Base-by-base conservation (phyloP, 2,113 vertebrate species). In the Mustela lutreola region DNA sequence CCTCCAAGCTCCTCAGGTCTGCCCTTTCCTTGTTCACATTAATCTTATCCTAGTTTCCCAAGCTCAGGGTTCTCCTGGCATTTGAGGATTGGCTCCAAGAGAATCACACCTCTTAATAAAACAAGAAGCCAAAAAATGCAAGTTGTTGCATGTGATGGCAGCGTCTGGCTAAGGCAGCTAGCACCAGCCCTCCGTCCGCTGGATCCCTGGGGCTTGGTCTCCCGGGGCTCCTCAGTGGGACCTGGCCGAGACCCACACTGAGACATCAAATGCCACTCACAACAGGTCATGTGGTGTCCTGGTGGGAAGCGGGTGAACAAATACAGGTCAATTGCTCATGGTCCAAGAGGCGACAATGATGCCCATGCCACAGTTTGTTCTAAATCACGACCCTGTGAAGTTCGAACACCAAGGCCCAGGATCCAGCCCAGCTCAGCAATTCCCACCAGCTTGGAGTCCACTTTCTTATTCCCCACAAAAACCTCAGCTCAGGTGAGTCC, bases 61-160 rank as follows among this genome's bases (percentile, higher is more conserved):
- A 97, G 82, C 86, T 42, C 76, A 71, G 58, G 75, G 71, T 80
- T 79, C 95, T 82, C 50, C 86, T 96, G 96, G 95, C 83, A 94
- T 87, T 90, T 90, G 92, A 85, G 86, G 87, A 62, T 76, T 71
- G 90, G 96, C 53, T 56, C 82, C 82, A 84, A 90, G 80, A 70
- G 75, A 94, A 53, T 18, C 73, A 56, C 31, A 58, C 36, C 84
- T 95, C 39, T 71, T 95, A 62, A 90, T 65, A 88, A 93, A 95
- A 90, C 36, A 82, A 89, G 50, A 73, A 67, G 65, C 75, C 71
- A 56, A 28, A 76, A 76, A 15, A 67, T 2, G 33, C 48, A 70
- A 56, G 36, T 33, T 26, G 42, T 18, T 81, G 80, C 7, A 11
- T 76, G 82, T 60, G 84, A 73, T 24, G 33, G 16, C 11, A 84